Conservation (phyloP, 1,140 invertebrate genomes). For the Frieseomelitta varia region DNA sequence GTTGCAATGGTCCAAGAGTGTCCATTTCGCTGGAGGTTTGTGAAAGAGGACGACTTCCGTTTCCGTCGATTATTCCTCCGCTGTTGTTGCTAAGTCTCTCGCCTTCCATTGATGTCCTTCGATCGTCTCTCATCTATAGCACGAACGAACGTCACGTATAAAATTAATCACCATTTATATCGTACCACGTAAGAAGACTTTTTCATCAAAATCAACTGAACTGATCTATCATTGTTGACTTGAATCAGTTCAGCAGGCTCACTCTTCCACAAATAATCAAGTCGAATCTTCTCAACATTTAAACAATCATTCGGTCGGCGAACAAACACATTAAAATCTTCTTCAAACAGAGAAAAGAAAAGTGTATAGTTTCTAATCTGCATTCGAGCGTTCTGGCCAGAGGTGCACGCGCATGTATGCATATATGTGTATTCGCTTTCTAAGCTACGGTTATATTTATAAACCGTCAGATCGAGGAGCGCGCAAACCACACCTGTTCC, state of each 20-base stretch:
- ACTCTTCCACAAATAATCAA: neutral
- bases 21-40: conserved; percentile 83
- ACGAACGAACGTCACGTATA: conserved; percentile 27
- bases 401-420: neutral
- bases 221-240: too few species aligned
- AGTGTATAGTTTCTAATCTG: neutral
- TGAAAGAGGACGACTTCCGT: conserved; percentile 82
- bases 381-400: neutral
- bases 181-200: neutral
- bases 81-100: conserved; percentile 76
- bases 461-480: conserved; percentile 12
- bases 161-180: neutral
- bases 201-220: neutral
- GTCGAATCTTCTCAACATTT: too few species aligned
- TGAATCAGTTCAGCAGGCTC: neutral
- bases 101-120: conserved; percentile 78
- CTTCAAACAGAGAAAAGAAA: neutral
- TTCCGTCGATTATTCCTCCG: conserved; percentile 74
- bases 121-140: conserved; percentile 77
- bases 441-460: conserved; percentile 42
- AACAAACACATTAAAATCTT: neutral
- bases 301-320: neutral
- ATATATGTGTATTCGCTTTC: neutral
- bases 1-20: conserved; percentile 74
- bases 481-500: conserved; percentile 8